phyloP scores from a whole-genome alignment of 1,140 invertebrate genomes.

The Muscidifurax raptorellus region DNA sequence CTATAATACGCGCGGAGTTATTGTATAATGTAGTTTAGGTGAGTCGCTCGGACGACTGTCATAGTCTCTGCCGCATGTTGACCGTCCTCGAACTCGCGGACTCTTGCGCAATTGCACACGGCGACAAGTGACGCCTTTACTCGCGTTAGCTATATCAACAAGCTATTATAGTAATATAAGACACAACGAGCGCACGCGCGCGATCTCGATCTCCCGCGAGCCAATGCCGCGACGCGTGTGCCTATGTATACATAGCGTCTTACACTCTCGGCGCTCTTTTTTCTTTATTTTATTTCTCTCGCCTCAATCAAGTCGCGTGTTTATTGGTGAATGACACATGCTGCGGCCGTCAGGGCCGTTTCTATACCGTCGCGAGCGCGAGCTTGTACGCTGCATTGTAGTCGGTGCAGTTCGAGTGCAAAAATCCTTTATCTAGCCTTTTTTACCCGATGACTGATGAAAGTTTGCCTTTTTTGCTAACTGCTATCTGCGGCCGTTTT shows the following conservation, averaged over 20 bases:
- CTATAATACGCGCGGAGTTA: too few species aligned
- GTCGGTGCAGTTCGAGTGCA: neutral
- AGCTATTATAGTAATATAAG: neutral
- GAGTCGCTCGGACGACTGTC: neutral
- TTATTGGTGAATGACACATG: slow-evolving; percentile 41
- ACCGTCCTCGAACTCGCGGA: slow-evolving; percentile 64
- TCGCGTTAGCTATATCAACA: slow-evolving; percentile 52
- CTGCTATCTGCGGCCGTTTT: neutral
- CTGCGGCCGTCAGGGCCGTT: slow-evolving; percentile 13
- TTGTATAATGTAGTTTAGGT: slow-evolving; percentile 24
- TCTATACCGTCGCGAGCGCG: neutral
- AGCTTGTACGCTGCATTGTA: slow-evolving; percentile 12
- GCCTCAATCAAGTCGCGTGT: slow-evolving; percentile 32
- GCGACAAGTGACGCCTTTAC: slow-evolving; percentile 60
- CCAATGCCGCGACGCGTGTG: slow-evolving; percentile 13
- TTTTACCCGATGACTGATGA: slow-evolving; percentile 7
- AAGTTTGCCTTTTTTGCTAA: slow-evolving; percentile 22
- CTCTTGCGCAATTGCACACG: slow-evolving; percentile 60
- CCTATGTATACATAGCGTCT: neutral
- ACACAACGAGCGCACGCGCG: neutral
- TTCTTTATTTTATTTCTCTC: slow-evolving; percentile 21
- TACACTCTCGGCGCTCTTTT: slow-evolving; percentile 6
- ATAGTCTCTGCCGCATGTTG: slow-evolving; percentile 41
- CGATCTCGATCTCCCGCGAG: slow-evolving; percentile 27
- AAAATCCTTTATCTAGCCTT: slow-evolving; percentile 16